phyloP scores from a whole-genome alignment of 2,888 invertebrate genomes.

The Eudasyphora cyanicolor region DNA sequence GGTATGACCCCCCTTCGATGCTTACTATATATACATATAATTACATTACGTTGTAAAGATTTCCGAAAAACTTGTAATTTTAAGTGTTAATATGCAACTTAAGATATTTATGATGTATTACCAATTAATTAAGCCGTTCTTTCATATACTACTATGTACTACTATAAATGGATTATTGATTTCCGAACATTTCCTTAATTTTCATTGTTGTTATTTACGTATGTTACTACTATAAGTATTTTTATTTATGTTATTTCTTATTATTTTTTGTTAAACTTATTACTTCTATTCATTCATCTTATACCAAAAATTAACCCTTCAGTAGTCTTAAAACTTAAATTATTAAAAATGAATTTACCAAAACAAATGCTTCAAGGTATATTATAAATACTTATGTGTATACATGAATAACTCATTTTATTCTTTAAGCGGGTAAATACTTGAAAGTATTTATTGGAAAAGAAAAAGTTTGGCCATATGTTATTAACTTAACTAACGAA shows the following conservation, averaged over 20 bases:
- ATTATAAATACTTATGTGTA: background rate
- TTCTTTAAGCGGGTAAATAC: conserved; percentile 12
- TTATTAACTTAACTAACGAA: background rate
- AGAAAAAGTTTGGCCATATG: conserved; percentile 4
- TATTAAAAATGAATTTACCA: conserved; percentile 31
- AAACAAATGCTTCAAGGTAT: conserved; percentile 43
- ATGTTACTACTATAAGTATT: conserved; percentile 13
- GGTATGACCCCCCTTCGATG: no score
- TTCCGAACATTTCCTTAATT: background rate
- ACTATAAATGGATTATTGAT: conserved; percentile 1
- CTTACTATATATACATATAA: background rate
- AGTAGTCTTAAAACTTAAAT: conserved; percentile 46
- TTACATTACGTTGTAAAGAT: conserved; percentile 7
- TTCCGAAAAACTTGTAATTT: conserved; percentile 10
- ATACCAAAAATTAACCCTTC: conserved; percentile 48
- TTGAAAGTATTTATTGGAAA: conserved; percentile 36
- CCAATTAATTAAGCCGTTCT: conserved; percentile 2
- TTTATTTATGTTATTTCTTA: conserved; percentile 22
- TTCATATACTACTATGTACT: background rate
- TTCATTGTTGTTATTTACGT: conserved; percentile 18
- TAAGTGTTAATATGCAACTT: background rate
- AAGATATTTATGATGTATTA: conserved; percentile 9
- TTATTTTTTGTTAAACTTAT: conserved; percentile 4
- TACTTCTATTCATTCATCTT: conserved; percentile 23
- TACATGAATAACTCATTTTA: background rate